These are phyloP conservation scores for Leptopilina clavipes DNA, from an alignment of 1,140 invertebrate species.

Conservation along the genomic window DNA sequence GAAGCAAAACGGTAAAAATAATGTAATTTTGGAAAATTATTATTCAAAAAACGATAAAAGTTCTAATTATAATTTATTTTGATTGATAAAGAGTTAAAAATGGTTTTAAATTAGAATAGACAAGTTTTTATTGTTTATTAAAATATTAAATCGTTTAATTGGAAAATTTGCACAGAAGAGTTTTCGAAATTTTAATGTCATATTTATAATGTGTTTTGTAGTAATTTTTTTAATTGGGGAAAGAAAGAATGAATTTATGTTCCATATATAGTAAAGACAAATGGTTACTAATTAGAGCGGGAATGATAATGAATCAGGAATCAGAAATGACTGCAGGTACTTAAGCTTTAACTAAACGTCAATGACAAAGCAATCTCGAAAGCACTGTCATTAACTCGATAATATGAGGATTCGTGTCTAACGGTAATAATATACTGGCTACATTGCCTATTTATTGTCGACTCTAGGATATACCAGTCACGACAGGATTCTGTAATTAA, in stretches of 20 bases:
- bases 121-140: too few relatives aligned
- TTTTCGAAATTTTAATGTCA: too few relatives aligned
- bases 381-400: constrained; percentile 28
- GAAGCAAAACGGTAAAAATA: neutral
- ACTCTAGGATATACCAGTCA: constrained; percentile 27
- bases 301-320: constrained; percentile 5
- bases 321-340: constrained; percentile 9
- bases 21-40: too few relatives aligned
- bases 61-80: too few relatives aligned
- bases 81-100: too few relatives aligned
- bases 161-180: too few relatives aligned
- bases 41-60: too few relatives aligned
- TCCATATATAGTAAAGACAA: neutral
- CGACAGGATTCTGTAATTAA: constrained; percentile 27
- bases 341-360: constrained; percentile 20
- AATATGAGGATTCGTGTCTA: constrained; percentile 22
- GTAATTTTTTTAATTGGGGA: too few relatives aligned
- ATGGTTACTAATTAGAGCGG: constrained; percentile 14
- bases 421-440: constrained; percentile 17
- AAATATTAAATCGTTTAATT: too few relatives aligned
- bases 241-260: neutral
- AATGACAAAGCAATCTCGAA: constrained; percentile 22
- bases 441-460: constrained; percentile 34
- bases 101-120: too few relatives aligned
- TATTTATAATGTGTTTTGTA: too few relatives aligned